These are phyloP conservation scores for Drosophila busckii DNA, from an alignment of 1,140 invertebrate species.

Conservation along the genomic window DNA sequence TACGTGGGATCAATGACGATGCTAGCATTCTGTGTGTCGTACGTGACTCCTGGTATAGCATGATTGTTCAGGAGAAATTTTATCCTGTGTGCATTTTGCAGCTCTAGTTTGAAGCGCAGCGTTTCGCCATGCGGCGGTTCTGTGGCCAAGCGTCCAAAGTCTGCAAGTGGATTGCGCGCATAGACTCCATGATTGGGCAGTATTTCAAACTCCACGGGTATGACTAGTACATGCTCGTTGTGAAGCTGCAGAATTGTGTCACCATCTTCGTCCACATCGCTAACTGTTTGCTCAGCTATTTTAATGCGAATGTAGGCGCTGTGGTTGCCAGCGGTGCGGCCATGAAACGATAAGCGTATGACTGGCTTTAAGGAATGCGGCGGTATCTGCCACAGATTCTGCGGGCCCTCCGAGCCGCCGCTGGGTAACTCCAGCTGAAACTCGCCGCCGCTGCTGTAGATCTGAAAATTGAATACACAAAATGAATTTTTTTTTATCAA, in stretches of 20 bases:
- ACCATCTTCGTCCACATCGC: no score
- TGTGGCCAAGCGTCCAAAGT: conserved; percentile 84
- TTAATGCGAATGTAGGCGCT: conserved; percentile 79
- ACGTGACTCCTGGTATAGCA: conserved; percentile 56
- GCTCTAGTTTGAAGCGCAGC: conserved; percentile 52
- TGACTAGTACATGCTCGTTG: conserved; percentile 82
- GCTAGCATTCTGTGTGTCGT: conserved; percentile 44
- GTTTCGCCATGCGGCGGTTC: conserved; percentile 32
- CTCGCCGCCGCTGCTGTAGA: conserved; percentile 93
- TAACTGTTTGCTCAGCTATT: conserved; percentile 46
- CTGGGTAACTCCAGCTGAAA: conserved; percentile 93
- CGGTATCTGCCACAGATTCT: conserved; percentile 92
- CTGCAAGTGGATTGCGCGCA: conserved; percentile 87
- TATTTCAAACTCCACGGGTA: conserved; percentile 94
- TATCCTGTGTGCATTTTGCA: conserved; percentile 36
- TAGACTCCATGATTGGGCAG: conserved; percentile 86
- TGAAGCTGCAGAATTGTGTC: conserved; percentile 17
- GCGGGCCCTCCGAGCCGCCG: conserved; percentile 85
- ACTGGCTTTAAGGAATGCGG: conserved; percentile 93
- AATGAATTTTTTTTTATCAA: not conserved
- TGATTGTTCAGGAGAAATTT: conserved; percentile 44
- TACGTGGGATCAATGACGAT: conserved; percentile 50
- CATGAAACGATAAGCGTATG: conserved; percentile 91
- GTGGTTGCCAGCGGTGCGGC: conserved; percentile 80
- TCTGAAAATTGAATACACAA: conserved; percentile 23